Conservation (phyloP, 2,888 invertebrate species). For the Netelia fuscicornis region DNA sequence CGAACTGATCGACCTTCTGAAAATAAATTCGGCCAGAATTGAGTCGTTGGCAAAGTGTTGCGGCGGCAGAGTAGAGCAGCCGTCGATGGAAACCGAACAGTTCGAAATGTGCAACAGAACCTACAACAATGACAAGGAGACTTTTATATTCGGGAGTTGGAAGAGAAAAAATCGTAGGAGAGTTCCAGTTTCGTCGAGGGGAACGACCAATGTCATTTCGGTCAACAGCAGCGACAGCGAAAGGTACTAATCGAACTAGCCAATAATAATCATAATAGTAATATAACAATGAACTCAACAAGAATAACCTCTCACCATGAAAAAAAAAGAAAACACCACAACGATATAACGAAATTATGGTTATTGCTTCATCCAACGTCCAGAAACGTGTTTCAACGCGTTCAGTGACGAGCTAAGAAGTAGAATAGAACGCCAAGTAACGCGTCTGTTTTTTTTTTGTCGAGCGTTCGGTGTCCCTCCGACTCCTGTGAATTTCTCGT, state of each 20-base stretch:
- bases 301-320: not conserved
- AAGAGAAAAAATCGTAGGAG: constrained; percentile 59
- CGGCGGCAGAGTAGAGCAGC: constrained; percentile 52
- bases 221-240: constrained; percentile 31
- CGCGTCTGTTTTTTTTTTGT: constrained; percentile 1
- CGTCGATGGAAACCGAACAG: constrained; percentile 59
- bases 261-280: constrained; percentile 1
- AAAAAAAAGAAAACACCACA: not conserved
- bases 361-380: not conserved
- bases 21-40: constrained; percentile 67
- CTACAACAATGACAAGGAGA: constrained; percentile 45
- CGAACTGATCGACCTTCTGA: constrained; percentile 62
- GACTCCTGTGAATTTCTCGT: constrained; percentile 35
- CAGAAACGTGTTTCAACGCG: too few species aligned
- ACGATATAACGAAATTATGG: not conserved
- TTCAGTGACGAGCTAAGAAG: not conserved
- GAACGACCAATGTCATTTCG: constrained; percentile 28
- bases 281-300: not conserved
- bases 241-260: constrained; percentile 41
- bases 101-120: constrained; percentile 52
- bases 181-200: constrained; percentile 1
- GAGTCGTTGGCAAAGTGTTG: constrained; percentile 62
- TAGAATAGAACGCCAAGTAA: not conserved
- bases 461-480: constrained; percentile 5
- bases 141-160: constrained; percentile 67